phyloP scores from a whole-genome alignment of 2,113 vertebrate genomes.

The Protobothrops flavoviridis region DNA sequence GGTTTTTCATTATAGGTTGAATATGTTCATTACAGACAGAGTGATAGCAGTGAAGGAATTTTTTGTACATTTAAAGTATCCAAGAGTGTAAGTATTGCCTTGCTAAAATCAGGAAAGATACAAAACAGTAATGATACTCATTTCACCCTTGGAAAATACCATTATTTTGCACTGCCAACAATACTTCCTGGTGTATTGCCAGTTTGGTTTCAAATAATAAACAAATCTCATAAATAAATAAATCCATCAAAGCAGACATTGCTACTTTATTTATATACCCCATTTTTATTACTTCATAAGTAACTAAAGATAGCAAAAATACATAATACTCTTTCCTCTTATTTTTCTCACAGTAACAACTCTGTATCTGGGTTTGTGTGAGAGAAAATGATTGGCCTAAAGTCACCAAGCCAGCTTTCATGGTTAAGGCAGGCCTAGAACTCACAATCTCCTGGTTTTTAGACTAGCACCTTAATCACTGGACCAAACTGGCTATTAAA shows the following conservation, averaged over 20 bases:
- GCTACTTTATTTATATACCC: background rate
- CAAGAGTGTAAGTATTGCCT: background rate
- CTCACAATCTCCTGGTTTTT: no score
- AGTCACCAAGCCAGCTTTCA: background rate
- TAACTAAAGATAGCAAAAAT: no score
- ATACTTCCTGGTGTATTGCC: background rate
- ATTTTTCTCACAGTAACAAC: no score
- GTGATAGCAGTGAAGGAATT: background rate
- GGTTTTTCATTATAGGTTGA: background rate
- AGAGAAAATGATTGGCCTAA: background rate
- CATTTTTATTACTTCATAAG: background rate
- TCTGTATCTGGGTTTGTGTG: background rate
- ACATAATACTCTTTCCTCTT: no score
- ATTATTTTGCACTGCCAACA: background rate
- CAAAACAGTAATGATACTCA: background rate
- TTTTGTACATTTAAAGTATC: background rate
- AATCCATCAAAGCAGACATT: background rate
- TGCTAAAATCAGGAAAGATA: background rate
- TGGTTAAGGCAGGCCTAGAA: background rate
- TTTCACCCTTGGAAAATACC: background rate
- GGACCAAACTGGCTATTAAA: no score
- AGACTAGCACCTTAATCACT: no score
- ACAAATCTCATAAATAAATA: background rate
- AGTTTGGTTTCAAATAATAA: background rate
- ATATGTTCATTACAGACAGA: background rate